A percentile compares a stretch with the other conserved stretches of the same genome.
These are phyloP conservation scores for Epizoanthus stellaris DNA, from an alignment of 92 coral and sea anemone genomes.

Conservation along the genomic window DNA sequence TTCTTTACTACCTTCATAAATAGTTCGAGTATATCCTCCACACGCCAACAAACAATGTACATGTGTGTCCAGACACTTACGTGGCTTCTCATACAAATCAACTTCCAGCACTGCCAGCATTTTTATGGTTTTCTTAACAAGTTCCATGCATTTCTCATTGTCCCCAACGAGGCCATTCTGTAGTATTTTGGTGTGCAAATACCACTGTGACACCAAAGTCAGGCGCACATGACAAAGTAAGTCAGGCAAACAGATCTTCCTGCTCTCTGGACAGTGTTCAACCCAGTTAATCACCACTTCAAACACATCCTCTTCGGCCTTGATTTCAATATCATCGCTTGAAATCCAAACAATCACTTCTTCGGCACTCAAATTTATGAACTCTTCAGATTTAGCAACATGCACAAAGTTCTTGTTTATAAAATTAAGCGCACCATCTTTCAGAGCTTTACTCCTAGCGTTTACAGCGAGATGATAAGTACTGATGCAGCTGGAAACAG, in stretches of 20 bases:
- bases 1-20: background rate
- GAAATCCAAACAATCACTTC: background rate
- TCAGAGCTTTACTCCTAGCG: background rate
- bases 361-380: background rate
- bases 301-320: background rate
- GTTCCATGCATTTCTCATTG: constrained; percentile 3
- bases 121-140: background rate
- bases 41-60: background rate
- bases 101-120: background rate
- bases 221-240: background rate
- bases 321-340: background rate
- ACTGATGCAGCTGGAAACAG: background rate
- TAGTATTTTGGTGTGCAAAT: background rate
- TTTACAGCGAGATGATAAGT: background rate
- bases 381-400: too few species aligned
- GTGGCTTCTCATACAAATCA: background rate
- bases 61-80: background rate
- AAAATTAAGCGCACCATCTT: background rate
- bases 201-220: background rate
- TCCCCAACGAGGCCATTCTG: background rate
- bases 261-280: too few species aligned
- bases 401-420: too few species aligned
- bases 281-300: too few species aligned
- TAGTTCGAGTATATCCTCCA: background rate
- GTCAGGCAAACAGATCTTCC: background rate